Percentiles rank a stretch among this genome's conserved stretches.
Conservation (phyloP, 2,888 invertebrate species). For the Drosophila subsilvestris region DNA sequence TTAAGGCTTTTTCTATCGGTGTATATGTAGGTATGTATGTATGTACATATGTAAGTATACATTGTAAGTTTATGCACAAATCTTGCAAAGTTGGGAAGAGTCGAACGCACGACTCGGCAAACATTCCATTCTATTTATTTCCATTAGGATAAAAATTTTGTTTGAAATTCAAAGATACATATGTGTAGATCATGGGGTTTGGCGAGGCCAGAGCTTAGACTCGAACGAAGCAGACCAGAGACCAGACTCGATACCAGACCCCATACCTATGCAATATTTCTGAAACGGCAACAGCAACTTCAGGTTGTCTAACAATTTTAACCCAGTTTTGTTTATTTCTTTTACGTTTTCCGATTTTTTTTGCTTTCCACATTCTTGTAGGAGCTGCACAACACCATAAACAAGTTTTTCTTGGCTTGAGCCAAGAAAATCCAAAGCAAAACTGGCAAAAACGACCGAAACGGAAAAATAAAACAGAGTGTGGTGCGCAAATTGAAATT, state of each 20-base stretch:
- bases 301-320: constrained; percentile 62
- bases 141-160: constrained; percentile 19
- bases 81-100: not conserved
- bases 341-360: constrained; percentile 40
- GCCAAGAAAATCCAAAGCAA: constrained; percentile 6
- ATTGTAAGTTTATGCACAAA: too few relatives aligned
- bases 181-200: constrained; percentile 17
- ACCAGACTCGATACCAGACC: constrained; percentile 45
- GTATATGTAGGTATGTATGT: too few relatives aligned
- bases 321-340: constrained; percentile 54
- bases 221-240: constrained; percentile 27
- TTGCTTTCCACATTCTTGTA: constrained; percentile 71
- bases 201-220: constrained; percentile 64
- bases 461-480: constrained; percentile 28
- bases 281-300: constrained; percentile 66
- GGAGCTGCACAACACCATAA: constrained; percentile 68
- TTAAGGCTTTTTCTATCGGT: too few relatives aligned
- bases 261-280: constrained; percentile 62
- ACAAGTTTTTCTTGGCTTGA: constrained; percentile 63
- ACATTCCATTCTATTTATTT: constrained; percentile 28
- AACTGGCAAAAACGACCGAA: constrained; percentile 19
- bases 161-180: constrained; percentile 20
- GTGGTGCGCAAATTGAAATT: constrained; percentile 40
- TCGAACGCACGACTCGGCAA: constrained; percentile 3
- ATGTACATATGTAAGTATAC: too few relatives aligned